Conservation (phyloP, 1,140 invertebrate genomes). For the Hypothenemus hampei region DNA sequence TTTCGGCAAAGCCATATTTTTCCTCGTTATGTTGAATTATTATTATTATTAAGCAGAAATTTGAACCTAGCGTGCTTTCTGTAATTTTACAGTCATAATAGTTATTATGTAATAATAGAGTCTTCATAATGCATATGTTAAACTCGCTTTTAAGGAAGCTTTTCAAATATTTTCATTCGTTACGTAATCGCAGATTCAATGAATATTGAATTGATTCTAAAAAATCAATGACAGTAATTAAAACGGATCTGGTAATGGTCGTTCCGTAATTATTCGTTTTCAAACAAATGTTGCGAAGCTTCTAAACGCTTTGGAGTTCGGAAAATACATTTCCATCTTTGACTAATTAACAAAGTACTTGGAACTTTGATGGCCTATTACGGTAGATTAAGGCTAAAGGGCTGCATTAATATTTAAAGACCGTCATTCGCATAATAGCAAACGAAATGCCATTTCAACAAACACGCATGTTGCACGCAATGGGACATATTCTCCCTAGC, state of each 20-base stretch:
- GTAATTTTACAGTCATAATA: too few species aligned
- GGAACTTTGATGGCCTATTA: constrained; percentile 26
- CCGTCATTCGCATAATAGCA: constrained; percentile 11
- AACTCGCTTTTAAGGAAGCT: too few species aligned
- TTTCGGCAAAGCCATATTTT: too few species aligned
- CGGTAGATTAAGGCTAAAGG: constrained; percentile 19
- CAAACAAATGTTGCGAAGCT: constrained; percentile 20
- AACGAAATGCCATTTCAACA: constrained; percentile 12
- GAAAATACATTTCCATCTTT: constrained; percentile 23
- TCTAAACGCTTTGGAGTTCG: constrained; percentile 4
- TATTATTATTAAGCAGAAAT: too few species aligned
- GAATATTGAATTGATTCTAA: too few species aligned
- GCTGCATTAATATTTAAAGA: constrained; percentile 25
- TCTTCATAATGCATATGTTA: too few species aligned
- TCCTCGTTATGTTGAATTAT: too few species aligned
- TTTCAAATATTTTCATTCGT: too few species aligned
- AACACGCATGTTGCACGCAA: constrained; percentile 24
- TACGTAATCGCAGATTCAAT: too few species aligned
- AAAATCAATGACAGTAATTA: neutral
- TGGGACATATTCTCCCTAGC: constrained; percentile 3
- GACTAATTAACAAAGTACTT: constrained; percentile 27
- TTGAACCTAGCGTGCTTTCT: too few species aligned
- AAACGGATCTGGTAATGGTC: constrained; percentile 9
- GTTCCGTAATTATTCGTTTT: constrained; percentile 6
- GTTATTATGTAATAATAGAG: too few species aligned